These are phyloP conservation scores for Apeltes quadracus DNA, from an alignment of 2,113 vertebrate species.

Conservation along the genomic window DNA sequence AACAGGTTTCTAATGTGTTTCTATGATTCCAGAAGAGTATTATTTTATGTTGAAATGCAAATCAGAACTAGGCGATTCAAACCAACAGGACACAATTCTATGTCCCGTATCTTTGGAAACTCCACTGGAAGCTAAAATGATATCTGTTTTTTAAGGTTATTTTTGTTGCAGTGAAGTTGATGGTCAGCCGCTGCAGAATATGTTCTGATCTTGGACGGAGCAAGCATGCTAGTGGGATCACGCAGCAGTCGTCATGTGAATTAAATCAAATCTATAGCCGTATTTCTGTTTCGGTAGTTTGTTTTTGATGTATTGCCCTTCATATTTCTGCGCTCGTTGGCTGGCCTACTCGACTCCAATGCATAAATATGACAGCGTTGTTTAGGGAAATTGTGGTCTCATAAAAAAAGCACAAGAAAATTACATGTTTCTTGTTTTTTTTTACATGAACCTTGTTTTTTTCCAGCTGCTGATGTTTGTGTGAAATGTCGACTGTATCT, in stretches of 20 bases:
- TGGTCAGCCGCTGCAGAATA: background rate
- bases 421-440: too few species aligned
- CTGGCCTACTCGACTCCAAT: background rate
- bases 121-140: background rate
- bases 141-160: background rate
- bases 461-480: slow-evolving; percentile 38
- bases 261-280: background rate
- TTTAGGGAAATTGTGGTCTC: slow-evolving; percentile 25
- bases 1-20: background rate
- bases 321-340: slow-evolving; percentile 21
- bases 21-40: background rate
- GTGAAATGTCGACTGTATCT: slow-evolving; percentile 37
- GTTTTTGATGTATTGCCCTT: slow-evolving; percentile 34
- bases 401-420: too few species aligned
- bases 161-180: background rate
- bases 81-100: background rate
- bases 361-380: slow-evolving; percentile 9
- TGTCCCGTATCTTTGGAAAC: background rate
- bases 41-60: background rate
- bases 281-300: slow-evolving; percentile 15
- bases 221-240: slow-evolving; percentile 17
- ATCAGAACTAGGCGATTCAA: background rate
- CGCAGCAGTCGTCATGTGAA: background rate
- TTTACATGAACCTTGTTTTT: too few species aligned
- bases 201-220: background rate